Evolutionary conservation across 2,888 invertebrate species (phyloP), one percentile per base, ranked within the genome.

Genomic region (Hemistola chrysoprasaria): DNA sequence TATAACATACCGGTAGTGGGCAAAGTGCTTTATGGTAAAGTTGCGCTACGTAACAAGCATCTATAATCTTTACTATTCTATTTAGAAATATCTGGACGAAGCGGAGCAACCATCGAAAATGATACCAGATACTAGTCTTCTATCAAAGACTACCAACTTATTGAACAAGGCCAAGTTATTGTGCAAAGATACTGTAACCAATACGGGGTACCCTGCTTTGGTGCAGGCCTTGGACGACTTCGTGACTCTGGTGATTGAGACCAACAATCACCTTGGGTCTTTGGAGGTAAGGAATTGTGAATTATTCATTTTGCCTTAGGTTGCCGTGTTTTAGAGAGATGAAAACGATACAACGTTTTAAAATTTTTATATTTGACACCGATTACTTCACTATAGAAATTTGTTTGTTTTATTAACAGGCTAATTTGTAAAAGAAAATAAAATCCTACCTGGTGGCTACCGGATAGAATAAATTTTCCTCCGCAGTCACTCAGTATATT

Each of bases 221-320:
- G 90, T 94, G 6, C 90, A 91, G 38, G 89, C 85, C 0, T 66
- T 96, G 31, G 94, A 95, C 53, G 89, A 90, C 33, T 91, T 94
- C 38, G 90, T 95, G 1, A 91, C 90, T 0, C 87, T 90, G 11
- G 90, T 94, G 34, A 91, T 94, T 40, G 92, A 93, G 56, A 92
- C 92, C 0, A 92, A 93, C 58, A 90, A 91, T 9, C 92, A 93
- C 67, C 82, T 97, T 35, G 92, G 92, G 37, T 86, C 90, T 25
- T 76, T 93, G 49, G 92, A 94, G 71, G 91, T 93, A 70, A 68
- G 66, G 21, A 23, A 2, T 16, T 16, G 16, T 16, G 4, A 16
- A 16, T 3, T 16, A 16, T 16, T n/a, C n/a, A n/a, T n/a, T n/a
- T n/a, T n/a, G n/a, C n/a, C n/a, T n/a, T n/a, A n/a, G n/a, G n/a